phyloP scores from a whole-genome alignment of 2,797 vertebrate genomes.

The Gambelia wislizenii region DNA sequence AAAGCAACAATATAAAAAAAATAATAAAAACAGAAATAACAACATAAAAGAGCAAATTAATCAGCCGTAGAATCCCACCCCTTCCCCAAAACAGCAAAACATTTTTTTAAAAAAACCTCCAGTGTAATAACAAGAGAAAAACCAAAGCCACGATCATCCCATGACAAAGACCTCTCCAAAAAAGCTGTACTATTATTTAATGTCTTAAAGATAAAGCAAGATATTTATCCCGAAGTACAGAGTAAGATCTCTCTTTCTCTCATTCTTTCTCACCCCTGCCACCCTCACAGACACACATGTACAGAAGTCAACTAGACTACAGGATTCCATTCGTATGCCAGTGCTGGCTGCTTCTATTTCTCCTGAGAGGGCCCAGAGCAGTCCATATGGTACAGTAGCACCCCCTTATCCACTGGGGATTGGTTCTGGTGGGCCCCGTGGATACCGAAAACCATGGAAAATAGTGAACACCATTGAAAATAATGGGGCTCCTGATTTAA shows the following conservation, averaged over 20 bases:
- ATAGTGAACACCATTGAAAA: no score
- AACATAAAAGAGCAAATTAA: not conserved
- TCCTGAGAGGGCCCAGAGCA: not conserved
- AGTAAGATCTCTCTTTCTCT: not conserved
- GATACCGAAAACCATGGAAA: no score
- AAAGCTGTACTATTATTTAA: not conserved
- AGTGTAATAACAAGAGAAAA: not conserved
- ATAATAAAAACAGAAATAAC: not conserved
- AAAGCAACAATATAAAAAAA: not conserved
- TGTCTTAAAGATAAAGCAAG: not conserved
- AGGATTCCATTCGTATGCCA: not conserved
- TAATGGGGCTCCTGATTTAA: no score
- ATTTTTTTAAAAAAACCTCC: not conserved
- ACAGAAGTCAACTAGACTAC: not conserved
- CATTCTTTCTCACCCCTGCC: no score
- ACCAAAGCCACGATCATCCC: not conserved
- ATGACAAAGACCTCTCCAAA: not conserved
- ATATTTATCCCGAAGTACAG: not conserved
- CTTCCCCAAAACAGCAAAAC: not conserved
- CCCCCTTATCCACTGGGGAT: no score
- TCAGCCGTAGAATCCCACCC: not conserved
- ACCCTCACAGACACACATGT: not conserved
- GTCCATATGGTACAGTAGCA: not conserved
- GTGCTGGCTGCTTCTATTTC: not conserved
- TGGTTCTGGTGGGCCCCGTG: no score